These are phyloP conservation scores for Origma solitaria DNA, from an alignment of 2,113 vertebrate genomes.

Conservation along the genomic window DNA sequence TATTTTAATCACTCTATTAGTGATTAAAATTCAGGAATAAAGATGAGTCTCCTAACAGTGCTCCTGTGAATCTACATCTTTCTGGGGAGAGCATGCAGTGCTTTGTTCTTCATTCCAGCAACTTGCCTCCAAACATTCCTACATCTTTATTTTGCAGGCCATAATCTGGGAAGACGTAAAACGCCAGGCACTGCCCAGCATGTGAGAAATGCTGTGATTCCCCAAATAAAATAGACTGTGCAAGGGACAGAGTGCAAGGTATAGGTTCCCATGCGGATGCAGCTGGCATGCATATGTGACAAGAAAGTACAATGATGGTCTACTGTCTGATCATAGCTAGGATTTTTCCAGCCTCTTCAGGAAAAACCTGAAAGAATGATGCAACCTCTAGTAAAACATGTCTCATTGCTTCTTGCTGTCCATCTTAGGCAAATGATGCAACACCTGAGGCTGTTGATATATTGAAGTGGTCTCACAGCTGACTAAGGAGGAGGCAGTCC, in stretches of 20 bases:
- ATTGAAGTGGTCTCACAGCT: neutral
- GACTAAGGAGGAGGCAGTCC: neutral
- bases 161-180: neutral
- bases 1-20: neutral
- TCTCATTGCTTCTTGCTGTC: neutral
- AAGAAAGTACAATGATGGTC: neutral
- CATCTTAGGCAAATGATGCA: neutral
- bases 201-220: neutral
- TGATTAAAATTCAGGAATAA: neutral
- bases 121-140: neutral
- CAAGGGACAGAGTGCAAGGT: neutral
- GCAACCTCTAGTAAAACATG: neutral
- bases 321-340: neutral
- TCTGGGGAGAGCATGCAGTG: neutral
- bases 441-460: neutral
- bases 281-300: fast-evolving
- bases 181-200: neutral
- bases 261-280: fast-evolving
- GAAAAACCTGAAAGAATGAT: neutral
- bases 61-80: neutral
- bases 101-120: neutral
- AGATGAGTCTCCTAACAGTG: neutral
- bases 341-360: neutral
- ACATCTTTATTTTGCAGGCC: neutral
- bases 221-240: neutral